Conservation (phyloP, 2,888 invertebrate genomes). For the Galerucella pusilla region DNA sequence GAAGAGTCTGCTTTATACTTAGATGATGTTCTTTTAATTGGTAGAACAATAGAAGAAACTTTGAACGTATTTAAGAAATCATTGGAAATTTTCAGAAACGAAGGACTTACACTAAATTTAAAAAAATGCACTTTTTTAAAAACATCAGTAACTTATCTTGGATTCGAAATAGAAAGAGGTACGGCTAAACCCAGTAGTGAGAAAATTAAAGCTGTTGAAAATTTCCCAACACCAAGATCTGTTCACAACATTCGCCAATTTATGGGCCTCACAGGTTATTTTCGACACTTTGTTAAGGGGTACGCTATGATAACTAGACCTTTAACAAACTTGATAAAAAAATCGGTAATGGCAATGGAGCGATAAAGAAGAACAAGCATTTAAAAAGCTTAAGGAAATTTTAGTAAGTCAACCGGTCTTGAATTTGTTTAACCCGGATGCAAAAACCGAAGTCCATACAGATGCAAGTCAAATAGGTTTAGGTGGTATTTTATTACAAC, state of each 20-base stretch:
- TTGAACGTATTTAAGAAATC: conserved; percentile 21
- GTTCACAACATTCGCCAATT: conserved; percentile 23
- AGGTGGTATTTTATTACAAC: conserved; percentile 53
- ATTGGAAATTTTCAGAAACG: conserved; percentile 19
- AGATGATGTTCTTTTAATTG: too few species aligned
- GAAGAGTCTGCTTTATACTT: too few species aligned
- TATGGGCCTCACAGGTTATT: conserved; percentile 48
- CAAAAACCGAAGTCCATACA: conserved; percentile 53
- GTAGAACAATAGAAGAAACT: conserved; percentile 15
- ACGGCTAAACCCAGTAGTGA: conserved; percentile 23
- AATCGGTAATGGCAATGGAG: conserved; percentile 43
- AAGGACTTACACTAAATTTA: conserved; percentile 36
- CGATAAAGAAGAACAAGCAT: conserved; percentile 18
- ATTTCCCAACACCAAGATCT: conserved; percentile 20
- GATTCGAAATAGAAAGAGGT: conserved; percentile 16
- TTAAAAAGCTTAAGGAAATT: too few species aligned
- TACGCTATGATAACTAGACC: conserved; percentile 50
- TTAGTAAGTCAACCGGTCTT: conserved; percentile 26
- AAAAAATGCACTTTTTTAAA: conserved; percentile 35
- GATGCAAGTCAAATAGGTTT: conserved; percentile 51
- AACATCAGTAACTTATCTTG: conserved; percentile 14
- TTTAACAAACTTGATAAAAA: conserved; percentile 45
- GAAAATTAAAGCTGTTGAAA: conserved; percentile 32
- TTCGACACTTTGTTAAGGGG: conserved; percentile 51
- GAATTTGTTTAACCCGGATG: conserved; percentile 44